A percentile compares a stretch with the other conserved stretches of the same genome.
These are phyloP conservation scores for Leucophenga maculata DNA, from an alignment of 2,888 invertebrate species.

Conservation along the genomic window DNA sequence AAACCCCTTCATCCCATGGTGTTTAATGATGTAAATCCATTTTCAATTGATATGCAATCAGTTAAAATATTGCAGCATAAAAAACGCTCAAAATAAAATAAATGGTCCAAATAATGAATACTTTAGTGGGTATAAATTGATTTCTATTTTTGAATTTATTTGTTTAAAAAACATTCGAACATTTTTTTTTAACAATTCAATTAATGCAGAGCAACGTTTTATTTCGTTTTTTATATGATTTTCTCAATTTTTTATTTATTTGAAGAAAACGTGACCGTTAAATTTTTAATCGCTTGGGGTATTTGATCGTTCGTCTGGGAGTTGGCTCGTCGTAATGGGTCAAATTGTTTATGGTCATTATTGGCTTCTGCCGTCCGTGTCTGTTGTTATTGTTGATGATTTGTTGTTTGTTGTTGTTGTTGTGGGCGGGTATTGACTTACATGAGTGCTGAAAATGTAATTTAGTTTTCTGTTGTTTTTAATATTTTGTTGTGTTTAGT, in stretches of 20 bases:
- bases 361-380: slow-evolving; percentile 36
- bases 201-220: background rate
- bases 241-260: slow-evolving; percentile 39
- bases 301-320: slow-evolving; percentile 25
- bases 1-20: no score
- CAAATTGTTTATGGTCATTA: slow-evolving; percentile 50
- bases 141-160: background rate
- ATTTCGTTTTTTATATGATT: slow-evolving; percentile 16
- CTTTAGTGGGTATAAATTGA: no score
- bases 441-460: background rate
- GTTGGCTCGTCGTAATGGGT: slow-evolving; percentile 45
- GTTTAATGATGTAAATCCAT: no score
- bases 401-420: slow-evolving; percentile 24
- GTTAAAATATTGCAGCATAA: no score
- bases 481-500: background rate
- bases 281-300: slow-evolving; percentile 41
- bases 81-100: no score
- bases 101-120: no score
- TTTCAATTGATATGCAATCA: background rate
- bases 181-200: background rate
- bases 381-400: slow-evolving; percentile 8
- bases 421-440: background rate
- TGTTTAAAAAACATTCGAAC: no score
- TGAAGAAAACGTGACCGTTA: slow-evolving; percentile 53
- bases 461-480: slow-evolving; percentile 11